phyloP scores from a whole-genome alignment of 2,113 vertebrate genomes.

The Phalacrocorax brasilianus region DNA sequence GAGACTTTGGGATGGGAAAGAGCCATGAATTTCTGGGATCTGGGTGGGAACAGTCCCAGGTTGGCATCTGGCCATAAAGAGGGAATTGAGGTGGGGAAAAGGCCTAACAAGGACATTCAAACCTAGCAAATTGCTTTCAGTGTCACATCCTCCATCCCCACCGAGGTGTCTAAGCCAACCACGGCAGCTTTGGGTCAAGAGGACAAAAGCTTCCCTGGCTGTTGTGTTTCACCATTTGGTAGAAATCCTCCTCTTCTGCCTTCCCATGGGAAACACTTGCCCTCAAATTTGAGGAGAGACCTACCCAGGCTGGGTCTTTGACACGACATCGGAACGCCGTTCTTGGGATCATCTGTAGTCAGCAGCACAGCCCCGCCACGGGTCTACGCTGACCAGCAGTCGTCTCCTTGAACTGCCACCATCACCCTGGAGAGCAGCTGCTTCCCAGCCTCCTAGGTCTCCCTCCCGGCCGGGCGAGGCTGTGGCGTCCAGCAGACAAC shows the following conservation, averaged over 20 bases:
- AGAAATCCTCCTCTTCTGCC: neutral
- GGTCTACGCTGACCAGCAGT: rapidly evolving
- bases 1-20: neutral
- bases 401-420: neutral
- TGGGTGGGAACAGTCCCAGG: neutral
- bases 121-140: neutral
- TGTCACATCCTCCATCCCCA: neutral
- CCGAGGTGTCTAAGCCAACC: neutral
- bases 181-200: neutral
- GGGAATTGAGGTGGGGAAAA: neutral
- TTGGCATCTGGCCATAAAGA: neutral
- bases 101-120: neutral
- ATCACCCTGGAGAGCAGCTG: neutral
- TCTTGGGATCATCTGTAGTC: neutral
- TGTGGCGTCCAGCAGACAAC: rapidly evolving
- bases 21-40: neutral
- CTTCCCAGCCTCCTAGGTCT: neutral
- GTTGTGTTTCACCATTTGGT: neutral
- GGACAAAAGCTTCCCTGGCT: neutral
- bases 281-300: neutral
- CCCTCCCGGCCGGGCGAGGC: rapidly evolving
- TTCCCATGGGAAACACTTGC: neutral
- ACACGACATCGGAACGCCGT: rapidly evolving
- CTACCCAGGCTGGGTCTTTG: neutral
- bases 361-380: rapidly evolving